Percentiles rank a stretch among this genome's conserved stretches.
phyloP scores from a whole-genome alignment of 2,888 invertebrate genomes.

The Gandaritis pyraliata region DNA sequence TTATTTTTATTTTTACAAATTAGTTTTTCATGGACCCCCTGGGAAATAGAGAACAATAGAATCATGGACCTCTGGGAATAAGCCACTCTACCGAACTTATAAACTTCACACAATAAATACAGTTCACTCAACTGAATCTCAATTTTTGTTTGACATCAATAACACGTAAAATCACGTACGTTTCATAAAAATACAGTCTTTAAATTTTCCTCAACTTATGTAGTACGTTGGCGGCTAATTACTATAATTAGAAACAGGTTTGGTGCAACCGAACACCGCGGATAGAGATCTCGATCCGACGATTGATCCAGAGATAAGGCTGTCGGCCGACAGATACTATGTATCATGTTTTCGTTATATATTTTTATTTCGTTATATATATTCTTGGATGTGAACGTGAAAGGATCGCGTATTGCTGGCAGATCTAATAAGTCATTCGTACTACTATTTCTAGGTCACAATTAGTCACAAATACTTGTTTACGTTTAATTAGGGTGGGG shows the following conservation, averaged over 20 bases:
- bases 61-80: too few relatives aligned
- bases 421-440: background rate
- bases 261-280: conserved; percentile 67
- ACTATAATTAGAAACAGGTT: conserved; percentile 78
- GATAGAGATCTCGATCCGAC: conserved; percentile 53
- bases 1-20: too few relatives aligned
- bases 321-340: conserved; percentile 38
- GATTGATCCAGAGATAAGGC: conserved; percentile 46
- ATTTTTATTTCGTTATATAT: conserved; percentile 30
- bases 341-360: conserved; percentile 48
- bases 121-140: background rate
- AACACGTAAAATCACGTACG: too few relatives aligned
- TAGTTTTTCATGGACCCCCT: too few relatives aligned
- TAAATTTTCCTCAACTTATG: background rate
- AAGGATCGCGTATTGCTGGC: conserved; percentile 13
- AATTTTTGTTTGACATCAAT: too few relatives aligned
- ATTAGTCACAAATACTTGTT: too few relatives aligned
- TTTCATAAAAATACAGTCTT: too few relatives aligned
- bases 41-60: too few relatives aligned
- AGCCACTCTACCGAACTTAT: too few relatives aligned
- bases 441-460: background rate
- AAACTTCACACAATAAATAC: background rate
- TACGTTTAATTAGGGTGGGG: too few relatives aligned
- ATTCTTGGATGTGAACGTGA: conserved; percentile 27
- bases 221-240: conserved; percentile 55